phyloP scores from a whole-genome alignment of 2,113 vertebrate species.

The Trochalopteron elliotii region DNA sequence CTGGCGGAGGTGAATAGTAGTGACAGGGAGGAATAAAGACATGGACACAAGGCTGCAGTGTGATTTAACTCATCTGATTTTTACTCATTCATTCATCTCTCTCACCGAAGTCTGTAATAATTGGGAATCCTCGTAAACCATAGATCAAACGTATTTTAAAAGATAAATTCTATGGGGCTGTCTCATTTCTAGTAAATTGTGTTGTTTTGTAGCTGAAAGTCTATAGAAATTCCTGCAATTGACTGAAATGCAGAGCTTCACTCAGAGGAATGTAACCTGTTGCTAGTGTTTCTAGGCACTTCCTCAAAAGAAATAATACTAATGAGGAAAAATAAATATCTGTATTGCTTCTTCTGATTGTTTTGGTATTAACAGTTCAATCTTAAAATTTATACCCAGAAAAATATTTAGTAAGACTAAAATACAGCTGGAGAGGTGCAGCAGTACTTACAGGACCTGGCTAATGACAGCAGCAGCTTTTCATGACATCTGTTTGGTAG shows the following conservation, averaged over 20 bases:
- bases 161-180: neutral
- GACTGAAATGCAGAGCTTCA: neutral
- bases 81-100: neutral
- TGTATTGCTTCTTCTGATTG: neutral
- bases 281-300: neutral
- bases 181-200: neutral
- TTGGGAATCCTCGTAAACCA: neutral
- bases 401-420: neutral
- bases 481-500: constrained; percentile 62
- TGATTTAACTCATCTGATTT: neutral
- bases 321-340: neutral
- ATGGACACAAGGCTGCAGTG: neutral
- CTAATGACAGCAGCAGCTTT: constrained; percentile 65
- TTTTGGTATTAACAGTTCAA: neutral
- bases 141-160: neutral
- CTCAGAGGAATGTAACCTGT: neutral
- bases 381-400: neutral
- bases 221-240: neutral
- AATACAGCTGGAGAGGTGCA: constrained; percentile 39
- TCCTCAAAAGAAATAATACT: neutral
- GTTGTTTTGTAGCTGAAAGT: neutral
- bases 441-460: constrained; percentile 35
- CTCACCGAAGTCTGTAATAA: neutral
- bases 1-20: neutral
- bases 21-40: neutral